Conservation (phyloP, 92 coral and sea anemone species). For the Umimayanthus kanabou region DNA sequence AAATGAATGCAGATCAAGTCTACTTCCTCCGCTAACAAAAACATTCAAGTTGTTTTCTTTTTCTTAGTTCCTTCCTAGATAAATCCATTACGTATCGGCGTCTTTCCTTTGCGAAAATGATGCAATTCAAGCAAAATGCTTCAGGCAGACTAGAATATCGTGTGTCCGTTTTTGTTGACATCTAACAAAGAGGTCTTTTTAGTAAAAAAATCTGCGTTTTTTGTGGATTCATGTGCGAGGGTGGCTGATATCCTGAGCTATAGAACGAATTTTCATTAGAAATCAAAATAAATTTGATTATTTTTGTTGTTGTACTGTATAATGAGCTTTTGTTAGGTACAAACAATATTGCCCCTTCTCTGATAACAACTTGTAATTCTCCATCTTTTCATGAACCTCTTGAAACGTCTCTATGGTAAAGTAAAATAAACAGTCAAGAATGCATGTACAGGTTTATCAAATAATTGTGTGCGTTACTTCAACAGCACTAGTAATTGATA, state of each 20-base stretch:
- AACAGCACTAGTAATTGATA: background rate
- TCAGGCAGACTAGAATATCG: background rate
- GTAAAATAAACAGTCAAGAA: no score
- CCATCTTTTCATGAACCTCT: background rate
- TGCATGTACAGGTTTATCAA: no score
- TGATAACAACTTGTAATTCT: background rate
- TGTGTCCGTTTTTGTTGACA: background rate
- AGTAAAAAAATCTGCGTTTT: background rate
- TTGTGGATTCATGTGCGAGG: background rate
- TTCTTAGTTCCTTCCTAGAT: conserved; percentile 7
- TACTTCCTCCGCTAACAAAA: conserved; percentile 16
- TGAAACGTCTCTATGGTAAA: background rate
- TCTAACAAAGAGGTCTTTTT: background rate
- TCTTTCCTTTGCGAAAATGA: background rate
- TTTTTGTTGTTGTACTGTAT: background rate
- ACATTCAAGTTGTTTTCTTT: conserved; percentile 18
- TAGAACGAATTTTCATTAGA: background rate
- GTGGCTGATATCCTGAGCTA: background rate
- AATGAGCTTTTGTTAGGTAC: background rate
- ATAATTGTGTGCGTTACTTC: background rate
- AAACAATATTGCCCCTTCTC: background rate
- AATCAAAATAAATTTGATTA: background rate
- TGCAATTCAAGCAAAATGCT: background rate
- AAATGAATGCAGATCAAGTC: conserved; percentile 11
- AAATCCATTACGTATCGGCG: background rate